A percentile compares a stretch with the other conserved stretches of the same genome.
These are phyloP conservation scores for Mya arenaria DNA, from an alignment of 1,140 invertebrate species.

Conservation along the genomic window DNA sequence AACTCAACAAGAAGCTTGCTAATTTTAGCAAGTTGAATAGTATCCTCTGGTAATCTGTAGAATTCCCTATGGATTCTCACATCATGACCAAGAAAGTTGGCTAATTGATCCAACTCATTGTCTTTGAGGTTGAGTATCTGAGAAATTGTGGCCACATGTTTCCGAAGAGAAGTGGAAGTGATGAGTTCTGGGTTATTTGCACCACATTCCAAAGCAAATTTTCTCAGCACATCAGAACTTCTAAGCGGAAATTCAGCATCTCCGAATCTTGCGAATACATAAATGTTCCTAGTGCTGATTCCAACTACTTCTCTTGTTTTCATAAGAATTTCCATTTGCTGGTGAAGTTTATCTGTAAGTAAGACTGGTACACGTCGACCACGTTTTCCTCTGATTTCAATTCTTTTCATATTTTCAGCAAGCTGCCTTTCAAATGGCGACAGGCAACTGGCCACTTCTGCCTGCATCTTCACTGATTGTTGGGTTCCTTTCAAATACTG, in stretches of 20 bases:
- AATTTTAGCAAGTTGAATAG: constrained; percentile 56
- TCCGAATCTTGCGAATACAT: constrained; percentile 50
- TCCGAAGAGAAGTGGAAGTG: constrained; percentile 75
- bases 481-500: constrained; percentile 2
- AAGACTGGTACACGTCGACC: constrained; percentile 48
- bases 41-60: constrained; percentile 57
- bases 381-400: constrained; percentile 48
- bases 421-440: constrained; percentile 39
- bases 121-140: constrained; percentile 60
- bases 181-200: constrained; percentile 48
- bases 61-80: constrained; percentile 56
- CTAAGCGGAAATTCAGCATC: constrained; percentile 19
- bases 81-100: constrained; percentile 53
- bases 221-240: constrained; percentile 37
- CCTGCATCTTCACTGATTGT: constrained; percentile 9
- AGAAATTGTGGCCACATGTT: constrained; percentile 53
- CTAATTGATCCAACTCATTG: constrained; percentile 60
- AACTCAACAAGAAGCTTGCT: constrained; percentile 41
- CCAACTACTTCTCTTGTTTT: background rate
- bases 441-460: constrained; percentile 6
- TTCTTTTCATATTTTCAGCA: background rate
- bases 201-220: constrained; percentile 11
- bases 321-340: background rate
- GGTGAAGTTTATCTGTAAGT: background rate
- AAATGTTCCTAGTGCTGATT: constrained; percentile 21